Conservation (phyloP, 64 coral and sea anemone species). For the Stichodactyla mertensii region DNA sequence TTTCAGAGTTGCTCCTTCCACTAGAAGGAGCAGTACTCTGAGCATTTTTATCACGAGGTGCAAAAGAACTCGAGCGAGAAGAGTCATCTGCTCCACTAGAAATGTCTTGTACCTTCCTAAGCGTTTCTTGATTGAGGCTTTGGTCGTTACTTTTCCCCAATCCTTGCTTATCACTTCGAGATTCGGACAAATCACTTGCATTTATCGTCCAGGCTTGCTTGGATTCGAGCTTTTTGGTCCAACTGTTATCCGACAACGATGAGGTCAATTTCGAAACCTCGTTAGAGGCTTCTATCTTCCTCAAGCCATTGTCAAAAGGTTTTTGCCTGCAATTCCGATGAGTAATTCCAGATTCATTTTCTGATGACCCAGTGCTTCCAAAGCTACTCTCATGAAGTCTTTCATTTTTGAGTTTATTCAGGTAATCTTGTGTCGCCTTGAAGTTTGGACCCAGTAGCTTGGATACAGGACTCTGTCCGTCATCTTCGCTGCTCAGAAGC, state of each 20-base stretch:
- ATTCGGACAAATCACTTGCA: not conserved
- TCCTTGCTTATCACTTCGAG: not conserved
- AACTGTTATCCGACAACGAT: not conserved
- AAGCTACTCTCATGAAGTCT: conserved; percentile 23
- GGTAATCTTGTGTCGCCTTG: conserved; percentile 74
- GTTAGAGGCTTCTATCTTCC: not conserved
- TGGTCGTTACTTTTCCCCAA: not conserved
- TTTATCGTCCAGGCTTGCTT: not conserved
- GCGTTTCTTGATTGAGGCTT: not conserved
- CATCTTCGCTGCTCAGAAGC: conserved; percentile 59
- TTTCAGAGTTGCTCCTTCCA: not conserved
- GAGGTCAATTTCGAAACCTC: not conserved
- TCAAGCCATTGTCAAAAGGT: not conserved
- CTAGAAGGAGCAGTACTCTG: not conserved
- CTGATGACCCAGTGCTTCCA: not conserved
- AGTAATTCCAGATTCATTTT: not conserved
- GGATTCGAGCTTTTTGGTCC: not conserved
- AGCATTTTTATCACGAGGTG: not conserved
- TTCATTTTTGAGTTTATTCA: conserved; percentile 64
- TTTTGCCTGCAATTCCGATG: not conserved
- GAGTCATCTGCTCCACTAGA: not conserved
- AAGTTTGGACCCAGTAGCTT: conserved; percentile 97
- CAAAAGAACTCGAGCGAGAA: not conserved
- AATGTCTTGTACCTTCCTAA: not conserved
- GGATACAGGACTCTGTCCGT: conserved; percentile 86